Evolutionary conservation across 2,113 vertebrate genomes (phyloP).

Genomic region (Phalacrocorax aristotelis): DNA sequence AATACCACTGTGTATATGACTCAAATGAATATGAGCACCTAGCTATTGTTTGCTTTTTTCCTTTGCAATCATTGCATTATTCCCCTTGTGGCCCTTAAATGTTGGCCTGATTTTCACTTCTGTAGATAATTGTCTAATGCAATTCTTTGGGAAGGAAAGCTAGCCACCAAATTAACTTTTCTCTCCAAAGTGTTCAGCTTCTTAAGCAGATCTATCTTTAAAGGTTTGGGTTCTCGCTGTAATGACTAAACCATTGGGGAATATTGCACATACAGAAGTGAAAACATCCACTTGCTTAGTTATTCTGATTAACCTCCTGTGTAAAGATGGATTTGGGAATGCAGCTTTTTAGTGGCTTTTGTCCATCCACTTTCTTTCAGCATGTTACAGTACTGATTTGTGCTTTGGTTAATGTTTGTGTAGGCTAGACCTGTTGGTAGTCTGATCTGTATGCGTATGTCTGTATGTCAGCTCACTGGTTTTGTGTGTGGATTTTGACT

Average conservation of each 20-base stretch:
- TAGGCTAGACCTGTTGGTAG: neutral
- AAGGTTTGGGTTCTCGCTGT: neutral
- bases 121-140: conserved; percentile 23
- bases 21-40: conserved; percentile 6
- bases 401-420: neutral
- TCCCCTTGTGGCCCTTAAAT: conserved; percentile 9
- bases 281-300: fast-evolving
- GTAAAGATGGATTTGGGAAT: neutral
- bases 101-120: conserved; percentile 35
- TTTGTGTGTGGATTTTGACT: neutral
- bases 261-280: neutral
- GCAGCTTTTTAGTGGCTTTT: neutral
- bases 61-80: neutral
- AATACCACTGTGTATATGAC: neutral
- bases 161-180: conserved; percentile 22
- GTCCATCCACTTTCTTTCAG: neutral
- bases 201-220: neutral
- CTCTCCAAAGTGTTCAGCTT: neutral
- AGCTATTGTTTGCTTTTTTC: conserved; percentile 1
- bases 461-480: neutral
- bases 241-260: neutral
- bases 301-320: neutral
- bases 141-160: neutral
- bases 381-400: neutral
- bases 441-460: fast-evolving